phyloP scores from a whole-genome alignment of 2,113 vertebrate genomes.

The Osmerus mordax region DNA sequence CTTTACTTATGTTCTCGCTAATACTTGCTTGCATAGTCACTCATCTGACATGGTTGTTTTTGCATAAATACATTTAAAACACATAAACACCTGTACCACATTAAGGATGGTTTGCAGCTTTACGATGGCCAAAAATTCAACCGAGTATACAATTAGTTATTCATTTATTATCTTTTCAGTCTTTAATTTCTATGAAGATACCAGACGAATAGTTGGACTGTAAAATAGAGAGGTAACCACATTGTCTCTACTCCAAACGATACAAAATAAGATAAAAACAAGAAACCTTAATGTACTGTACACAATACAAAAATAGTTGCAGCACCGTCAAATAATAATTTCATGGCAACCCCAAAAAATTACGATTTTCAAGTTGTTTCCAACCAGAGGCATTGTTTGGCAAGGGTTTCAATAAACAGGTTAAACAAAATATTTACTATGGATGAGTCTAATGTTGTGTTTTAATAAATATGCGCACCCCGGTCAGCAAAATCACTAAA shows the following conservation, averaged over 20 bases:
- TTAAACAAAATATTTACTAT: constrained; percentile 13
- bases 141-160: too few species aligned
- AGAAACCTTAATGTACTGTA: constrained; percentile 33
- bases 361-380: constrained; percentile 33
- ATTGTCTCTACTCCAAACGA: constrained; percentile 26
- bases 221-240: constrained; percentile 37
- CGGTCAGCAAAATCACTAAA: too few species aligned
- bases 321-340: constrained; percentile 70
- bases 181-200: constrained; percentile 23
- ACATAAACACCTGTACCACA: too few species aligned
- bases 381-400: constrained; percentile 53
- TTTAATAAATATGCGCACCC: not conserved
- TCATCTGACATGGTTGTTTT: too few species aligned
- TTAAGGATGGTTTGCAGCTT: too few species aligned
- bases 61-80: too few species aligned
- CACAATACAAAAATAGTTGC: constrained; percentile 74
- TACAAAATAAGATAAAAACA: constrained; percentile 23
- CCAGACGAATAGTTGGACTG: constrained; percentile 45
- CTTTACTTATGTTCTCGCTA: too few species aligned
- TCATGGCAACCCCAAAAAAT: constrained; percentile 44
- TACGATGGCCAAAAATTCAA: too few species aligned
- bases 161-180: too few species aligned
- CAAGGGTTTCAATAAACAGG: constrained; percentile 34
- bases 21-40: too few species aligned
- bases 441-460: constrained; percentile 8